Evolutionary conservation across 2,113 vertebrate species (phyloP), one percentile per base, ranked within the genome.

Genomic region (Psittacara wagleri): DNA sequence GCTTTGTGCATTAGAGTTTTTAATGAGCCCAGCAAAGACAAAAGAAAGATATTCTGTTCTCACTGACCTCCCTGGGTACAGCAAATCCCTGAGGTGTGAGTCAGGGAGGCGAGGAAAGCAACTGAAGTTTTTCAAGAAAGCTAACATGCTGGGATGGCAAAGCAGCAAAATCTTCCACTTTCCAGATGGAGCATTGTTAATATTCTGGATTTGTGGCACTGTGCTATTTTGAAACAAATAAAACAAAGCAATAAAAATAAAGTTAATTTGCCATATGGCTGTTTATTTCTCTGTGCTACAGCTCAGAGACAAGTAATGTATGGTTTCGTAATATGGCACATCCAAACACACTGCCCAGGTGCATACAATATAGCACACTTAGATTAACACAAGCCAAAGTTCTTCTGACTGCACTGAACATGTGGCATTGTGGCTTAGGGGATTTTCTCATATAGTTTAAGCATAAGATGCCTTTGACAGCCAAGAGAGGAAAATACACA

Each of bases 251-350:
- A 95, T 98, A 97, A 98, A 97, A 92, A 94, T 29, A 0, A 96
- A 97, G 95, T 97, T 98, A 96, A 85, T 97, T 97, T 96, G 96
- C 98, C 98, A 98, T 98, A 97, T 98, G 98, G 97, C 91, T 97
- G 95, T 96, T 98, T 97, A 97, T 97, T 97, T 97, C 96, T 97
- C 82, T 89, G 80, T 87, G 91, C 74, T 86, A 67, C 89, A 96
- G 69, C 77, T 97, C 94, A 85, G 86, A 97, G 86, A 94, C 92
- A 95, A 96, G 96, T 96, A 97, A 96, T 96, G 88, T 88, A 92
- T 88, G 89, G 90, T n/a, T 94, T 55, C 94, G 96, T 96, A 95
- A 86, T 92, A 90, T 94, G 94, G 92, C 92, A 95, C 82, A 92
- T 81, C 37, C 83, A 46, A 57, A n/a, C 23, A 7, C 83, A 68